Evolutionary conservation across 2,797 vertebrate species (phyloP).

Genomic region (Pseudochirops corinnae): DNA sequence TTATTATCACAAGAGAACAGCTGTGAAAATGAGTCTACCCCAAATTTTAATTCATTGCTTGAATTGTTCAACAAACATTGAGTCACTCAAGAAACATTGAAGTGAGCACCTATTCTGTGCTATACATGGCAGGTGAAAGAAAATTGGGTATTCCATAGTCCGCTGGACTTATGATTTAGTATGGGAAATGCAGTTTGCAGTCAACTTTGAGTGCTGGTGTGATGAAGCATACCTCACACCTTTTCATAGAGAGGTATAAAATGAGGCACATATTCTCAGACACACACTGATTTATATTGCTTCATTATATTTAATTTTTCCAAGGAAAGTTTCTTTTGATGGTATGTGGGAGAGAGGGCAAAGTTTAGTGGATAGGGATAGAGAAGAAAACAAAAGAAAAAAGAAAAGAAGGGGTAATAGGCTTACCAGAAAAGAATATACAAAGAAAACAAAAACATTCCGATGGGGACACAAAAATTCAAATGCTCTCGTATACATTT

Average conservation of each 20-base stretch:
- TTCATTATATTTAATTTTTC: not conserved
- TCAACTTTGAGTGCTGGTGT: not conserved
- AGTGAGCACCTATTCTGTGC: not conserved
- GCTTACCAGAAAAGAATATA: not conserved
- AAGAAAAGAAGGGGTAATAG: not conserved
- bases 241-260: not conserved
- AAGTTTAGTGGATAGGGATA: not conserved
- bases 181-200: not conserved
- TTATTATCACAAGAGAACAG: not conserved
- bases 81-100: not conserved
- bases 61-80: not conserved
- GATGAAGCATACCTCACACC: not conserved
- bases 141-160: not conserved
- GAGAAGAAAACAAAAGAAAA: not conserved
- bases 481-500: not conserved
- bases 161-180: not conserved
- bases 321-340: not conserved
- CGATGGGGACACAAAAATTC: not conserved
- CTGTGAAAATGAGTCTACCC: not conserved
- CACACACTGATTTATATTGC: not conserved
- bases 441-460: not conserved
- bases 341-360: not conserved
- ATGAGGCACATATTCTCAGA: not conserved
- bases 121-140: not conserved
- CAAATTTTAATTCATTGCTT: not conserved